A percentile compares a stretch with the other conserved stretches of the same genome.
These are phyloP conservation scores for Andrena chrysosceles DNA, from an alignment of 2,888 invertebrate species.

Conservation along the genomic window DNA sequence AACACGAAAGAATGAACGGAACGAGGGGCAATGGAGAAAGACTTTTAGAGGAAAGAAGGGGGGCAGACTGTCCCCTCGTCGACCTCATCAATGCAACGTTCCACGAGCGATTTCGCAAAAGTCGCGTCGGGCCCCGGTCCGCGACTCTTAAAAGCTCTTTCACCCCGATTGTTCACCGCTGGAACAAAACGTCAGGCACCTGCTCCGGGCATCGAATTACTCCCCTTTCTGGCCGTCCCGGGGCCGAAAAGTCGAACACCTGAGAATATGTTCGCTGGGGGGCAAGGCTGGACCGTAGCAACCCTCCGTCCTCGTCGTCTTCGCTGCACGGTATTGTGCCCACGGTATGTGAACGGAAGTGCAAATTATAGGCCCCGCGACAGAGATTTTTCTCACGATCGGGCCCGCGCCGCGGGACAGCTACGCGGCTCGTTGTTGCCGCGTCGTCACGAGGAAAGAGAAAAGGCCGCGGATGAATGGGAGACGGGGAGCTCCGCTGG, in stretches of 20 bases:
- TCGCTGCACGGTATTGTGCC: constrained; percentile 63
- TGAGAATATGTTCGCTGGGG: constrained; percentile 77
- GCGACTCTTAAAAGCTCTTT: constrained; percentile 72
- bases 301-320: constrained; percentile 25
- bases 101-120: constrained; percentile 56
- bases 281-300: constrained; percentile 22
- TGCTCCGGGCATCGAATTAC: constrained; percentile 82
- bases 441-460: constrained; percentile 25
- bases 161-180: constrained; percentile 62
- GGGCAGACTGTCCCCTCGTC: constrained; percentile 20
- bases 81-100: constrained; percentile 37
- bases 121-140: constrained; percentile 66
- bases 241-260: constrained; percentile 65
- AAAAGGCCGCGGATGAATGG: constrained; percentile 39
- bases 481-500: constrained; percentile 8
- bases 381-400: constrained; percentile 81
- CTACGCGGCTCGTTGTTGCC: constrained; percentile 32
- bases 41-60: constrained; percentile 10
- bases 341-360: constrained; percentile 82
- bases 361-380: constrained; percentile 80
- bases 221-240: constrained; percentile 61
- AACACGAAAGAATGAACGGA: constrained; percentile 12
- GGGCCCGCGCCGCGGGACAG: constrained; percentile 53
- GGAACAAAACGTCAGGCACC: constrained; percentile 80
- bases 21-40: constrained; percentile 15